Evolutionary conservation across 64 coral and sea anemone genomes (phyloP), one percentile per base, ranked within the genome.

Genomic region (Stichodactyla mertensii): DNA sequence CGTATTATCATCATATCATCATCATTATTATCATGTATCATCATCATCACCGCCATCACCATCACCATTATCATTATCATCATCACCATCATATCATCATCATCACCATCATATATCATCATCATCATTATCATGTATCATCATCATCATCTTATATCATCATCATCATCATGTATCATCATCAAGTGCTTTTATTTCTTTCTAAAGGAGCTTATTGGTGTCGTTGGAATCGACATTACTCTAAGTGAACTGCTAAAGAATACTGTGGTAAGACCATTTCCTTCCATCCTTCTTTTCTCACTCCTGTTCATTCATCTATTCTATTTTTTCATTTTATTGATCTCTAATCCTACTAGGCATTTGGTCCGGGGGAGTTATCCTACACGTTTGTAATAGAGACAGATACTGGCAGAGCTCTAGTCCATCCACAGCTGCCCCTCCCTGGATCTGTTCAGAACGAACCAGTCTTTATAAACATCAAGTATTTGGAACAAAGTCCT

Each of bases 371-470:
- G 60, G 93, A 95, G 69, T 58, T 95, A 81, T 95, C 93, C 7
- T 95, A 95, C 82, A 95, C 89, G 0, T 95, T 95, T 58, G 93
- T 92, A 45, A 95, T 95, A 22, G 90, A 92, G n/a, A 92, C 93
- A 78, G 70, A 95, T 56, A 95, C 74, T 20, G 89, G 90, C 24
- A 86, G 88, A 71, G 82, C 87, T 0, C 71, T 95, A 16, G 87
- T 95, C 58, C 93, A 95, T 57, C 93, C 93, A 16, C 93, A 91
- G 51, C 77, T 95, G 12, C 93, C 93, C 52, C 80, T 90, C 24
- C 93, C 93, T 12, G 89, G 91, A 52, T 88, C 58, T 16, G 79
- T 95, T 57, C 86, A 86, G 55, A 82, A 95, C 26, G 77, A 95
- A 0, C 93, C 93, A 8, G 90, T 95, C 16, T 83, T 95, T 51